Evolutionary conservation across 2,797 vertebrate genomes (phyloP).

Genomic region (Petrocephalus schoutedeni): DNA sequence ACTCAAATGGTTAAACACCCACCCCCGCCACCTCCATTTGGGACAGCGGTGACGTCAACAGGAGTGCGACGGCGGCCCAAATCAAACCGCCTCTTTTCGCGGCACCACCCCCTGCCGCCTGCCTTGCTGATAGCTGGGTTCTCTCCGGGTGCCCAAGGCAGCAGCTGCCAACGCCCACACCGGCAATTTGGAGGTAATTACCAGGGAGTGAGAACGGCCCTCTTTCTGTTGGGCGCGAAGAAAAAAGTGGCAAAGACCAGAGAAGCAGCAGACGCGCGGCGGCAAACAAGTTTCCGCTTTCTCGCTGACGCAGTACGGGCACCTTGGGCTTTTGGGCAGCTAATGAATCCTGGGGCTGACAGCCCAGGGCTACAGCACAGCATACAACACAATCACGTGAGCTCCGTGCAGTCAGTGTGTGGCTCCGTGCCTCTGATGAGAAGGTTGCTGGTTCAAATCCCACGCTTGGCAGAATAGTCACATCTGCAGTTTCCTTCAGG

Average conservation of each 20-base stretch:
- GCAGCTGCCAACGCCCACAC: conserved; percentile 14
- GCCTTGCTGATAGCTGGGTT: not conserved
- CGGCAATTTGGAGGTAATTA: conserved; percentile 10
- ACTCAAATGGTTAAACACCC: not conserved
- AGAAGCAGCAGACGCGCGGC: not conserved
- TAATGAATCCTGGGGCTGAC: not conserved
- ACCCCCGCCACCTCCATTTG: not conserved
- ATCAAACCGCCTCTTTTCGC: not conserved
- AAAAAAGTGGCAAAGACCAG: not conserved
- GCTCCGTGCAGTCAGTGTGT: not conserved
- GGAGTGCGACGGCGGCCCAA: not conserved
- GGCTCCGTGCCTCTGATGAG: not conserved
- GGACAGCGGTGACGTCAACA: not conserved
- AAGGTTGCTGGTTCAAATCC: conserved; percentile 1
- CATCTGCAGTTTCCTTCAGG: not conserved
- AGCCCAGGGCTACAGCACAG: too few relatives aligned
- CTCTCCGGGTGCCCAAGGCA: not conserved
- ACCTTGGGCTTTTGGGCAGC: not conserved
- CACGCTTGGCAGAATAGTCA: not conserved
- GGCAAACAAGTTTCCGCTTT: not conserved
- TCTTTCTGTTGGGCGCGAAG: not conserved
- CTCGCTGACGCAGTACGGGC: not conserved
- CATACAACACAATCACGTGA: not conserved
- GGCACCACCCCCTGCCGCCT: not conserved
- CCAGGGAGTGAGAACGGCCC: not conserved